A percentile compares a stretch with the other conserved stretches of the same genome.
Conservation (phyloP, 2,797 vertebrate genomes). For the Erethizon dorsatum region DNA sequence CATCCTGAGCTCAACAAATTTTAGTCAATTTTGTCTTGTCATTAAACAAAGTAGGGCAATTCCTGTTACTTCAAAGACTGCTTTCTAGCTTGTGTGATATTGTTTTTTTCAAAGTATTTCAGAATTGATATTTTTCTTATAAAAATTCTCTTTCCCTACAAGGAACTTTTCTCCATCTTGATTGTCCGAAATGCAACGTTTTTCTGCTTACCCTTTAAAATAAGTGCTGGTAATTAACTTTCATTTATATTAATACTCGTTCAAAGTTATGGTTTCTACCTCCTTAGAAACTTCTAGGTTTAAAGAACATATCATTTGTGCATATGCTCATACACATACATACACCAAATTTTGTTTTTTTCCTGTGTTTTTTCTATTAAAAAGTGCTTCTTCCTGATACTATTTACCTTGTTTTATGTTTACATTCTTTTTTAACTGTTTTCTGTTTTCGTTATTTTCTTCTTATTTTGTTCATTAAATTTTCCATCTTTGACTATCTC, state of each 20-base stretch:
- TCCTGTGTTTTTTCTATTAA: background rate
- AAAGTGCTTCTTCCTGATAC: background rate
- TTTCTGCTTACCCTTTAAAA: constrained; percentile 47
- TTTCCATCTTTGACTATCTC: background rate
- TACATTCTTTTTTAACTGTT: background rate
- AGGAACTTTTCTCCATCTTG: background rate
- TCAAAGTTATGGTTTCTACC: background rate
- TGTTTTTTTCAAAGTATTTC: constrained; percentile 41
- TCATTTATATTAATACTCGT: constrained; percentile 14
- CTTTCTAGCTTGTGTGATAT: constrained; percentile 7
- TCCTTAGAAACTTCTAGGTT: background rate
- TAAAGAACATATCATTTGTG: background rate
- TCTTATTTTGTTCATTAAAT: background rate
- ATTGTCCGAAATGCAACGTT: background rate
- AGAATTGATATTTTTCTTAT: background rate
- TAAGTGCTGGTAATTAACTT: background rate
- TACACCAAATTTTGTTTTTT: background rate
- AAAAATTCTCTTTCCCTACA: background rate
- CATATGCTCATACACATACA: background rate
- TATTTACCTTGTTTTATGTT: background rate
- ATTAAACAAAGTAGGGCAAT: constrained; percentile 62
- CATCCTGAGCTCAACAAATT: constrained; percentile 53
- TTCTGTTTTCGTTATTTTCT: background rate
- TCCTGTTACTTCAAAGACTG: constrained; percentile 2
- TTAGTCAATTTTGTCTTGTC: constrained; percentile 44